phyloP scores from a whole-genome alignment of 2,113 vertebrate genomes.

The Falcunculus frontatus region DNA sequence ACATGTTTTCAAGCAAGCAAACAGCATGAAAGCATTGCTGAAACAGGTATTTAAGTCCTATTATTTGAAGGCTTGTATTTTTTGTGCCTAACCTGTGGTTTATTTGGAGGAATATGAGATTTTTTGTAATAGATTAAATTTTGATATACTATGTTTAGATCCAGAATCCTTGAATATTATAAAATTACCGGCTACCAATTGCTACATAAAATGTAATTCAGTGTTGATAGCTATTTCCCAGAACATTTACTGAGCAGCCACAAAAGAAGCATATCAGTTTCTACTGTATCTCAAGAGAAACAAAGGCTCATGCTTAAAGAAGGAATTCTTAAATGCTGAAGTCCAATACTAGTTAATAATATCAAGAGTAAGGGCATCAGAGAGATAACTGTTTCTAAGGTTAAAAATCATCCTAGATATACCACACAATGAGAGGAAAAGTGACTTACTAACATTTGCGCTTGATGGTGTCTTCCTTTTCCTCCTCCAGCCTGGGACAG shows the following conservation, averaged over 20 bases:
- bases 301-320: neutral
- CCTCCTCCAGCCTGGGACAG: constrained; percentile 28
- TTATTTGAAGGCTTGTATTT: constrained; percentile 68
- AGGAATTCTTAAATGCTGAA: neutral
- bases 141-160: neutral
- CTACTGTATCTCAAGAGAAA: neutral
- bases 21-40: constrained; percentile 18
- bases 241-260: neutral
- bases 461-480: constrained; percentile 46
- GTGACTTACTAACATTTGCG: neutral
- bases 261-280: neutral
- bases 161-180: neutral
- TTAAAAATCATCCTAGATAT: neutral
- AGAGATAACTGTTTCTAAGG: neutral
- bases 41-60: constrained; percentile 61
- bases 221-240: neutral
- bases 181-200: neutral
- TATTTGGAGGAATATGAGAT: constrained; percentile 50
- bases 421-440: constrained; percentile 49
- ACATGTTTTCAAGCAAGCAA: constrained; percentile 67
- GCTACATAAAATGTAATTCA: neutral
- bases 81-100: constrained; percentile 33
- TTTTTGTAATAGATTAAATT: constrained; percentile 48
- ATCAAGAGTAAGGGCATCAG: neutral
- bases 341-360: neutral